Percentiles rank a stretch among this genome's conserved stretches.
phyloP scores from a whole-genome alignment of 2,113 vertebrate genomes.

The Sinocyclocheilus anophthalmus region DNA sequence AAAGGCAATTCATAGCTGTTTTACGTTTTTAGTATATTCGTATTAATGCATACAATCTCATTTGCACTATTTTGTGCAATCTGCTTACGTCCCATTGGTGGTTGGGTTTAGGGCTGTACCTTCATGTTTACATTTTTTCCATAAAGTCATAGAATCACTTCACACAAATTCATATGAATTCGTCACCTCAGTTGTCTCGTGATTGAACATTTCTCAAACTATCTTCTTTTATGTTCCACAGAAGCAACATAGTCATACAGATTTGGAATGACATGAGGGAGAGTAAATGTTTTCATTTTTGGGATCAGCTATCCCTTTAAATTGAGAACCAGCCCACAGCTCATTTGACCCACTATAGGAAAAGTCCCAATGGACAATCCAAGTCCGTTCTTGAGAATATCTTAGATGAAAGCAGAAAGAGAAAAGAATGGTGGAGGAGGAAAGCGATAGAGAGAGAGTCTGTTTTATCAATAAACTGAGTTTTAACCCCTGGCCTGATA shows the following conservation, averaged over 20 bases:
- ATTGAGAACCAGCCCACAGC: background rate
- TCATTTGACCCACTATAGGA: background rate
- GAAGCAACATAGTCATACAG: background rate
- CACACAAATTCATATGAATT: background rate
- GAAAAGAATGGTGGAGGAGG: conserved; percentile 8
- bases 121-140: background rate
- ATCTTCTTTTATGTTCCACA: background rate
- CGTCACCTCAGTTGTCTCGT: background rate
- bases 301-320: background rate
- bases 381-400: background rate
- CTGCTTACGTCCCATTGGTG: background rate
- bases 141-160: background rate
- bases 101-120: background rate
- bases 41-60: background rate
- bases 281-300: background rate
- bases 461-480: conserved; percentile 59
- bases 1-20: background rate
- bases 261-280: background rate
- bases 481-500: conserved; percentile 45
- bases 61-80: background rate
- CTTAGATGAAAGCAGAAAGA: conserved; percentile 39
- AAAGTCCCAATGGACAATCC: background rate
- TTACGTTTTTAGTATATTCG: background rate
- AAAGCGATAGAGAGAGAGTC: conserved; percentile 5
- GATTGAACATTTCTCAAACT: background rate